A percentile compares a stretch with the other conserved stretches of the same genome.
These are phyloP conservation scores for Cryptotermes secundus DNA, from an alignment of 1,140 invertebrate genomes.

Conservation along the genomic window DNA sequence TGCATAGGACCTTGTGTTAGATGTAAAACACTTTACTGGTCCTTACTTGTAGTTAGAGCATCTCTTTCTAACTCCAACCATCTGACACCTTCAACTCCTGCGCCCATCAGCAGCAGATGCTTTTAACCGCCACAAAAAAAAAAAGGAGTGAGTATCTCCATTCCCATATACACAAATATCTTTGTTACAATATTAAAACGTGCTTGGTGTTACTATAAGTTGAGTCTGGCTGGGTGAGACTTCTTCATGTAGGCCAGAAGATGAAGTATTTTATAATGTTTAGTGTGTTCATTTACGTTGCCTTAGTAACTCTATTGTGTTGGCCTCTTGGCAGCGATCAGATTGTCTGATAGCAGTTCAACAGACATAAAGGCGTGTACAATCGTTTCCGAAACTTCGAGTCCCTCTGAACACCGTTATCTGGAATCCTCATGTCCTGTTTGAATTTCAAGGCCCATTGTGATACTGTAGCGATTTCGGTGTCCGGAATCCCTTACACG, in stretches of 20 bases:
- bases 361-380: background rate
- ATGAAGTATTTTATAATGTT: constrained; percentile 16
- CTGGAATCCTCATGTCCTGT: background rate
- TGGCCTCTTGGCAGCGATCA: background rate
- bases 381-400: background rate
- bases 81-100: background rate
- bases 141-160: constrained; percentile 4
- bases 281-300: background rate
- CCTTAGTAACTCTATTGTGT: constrained; percentile 17
- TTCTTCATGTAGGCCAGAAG: background rate
- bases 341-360: background rate
- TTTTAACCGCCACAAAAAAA: constrained; percentile 9
- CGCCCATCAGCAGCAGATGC: background rate
- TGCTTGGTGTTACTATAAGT: constrained; percentile 7
- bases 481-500: too few relatives aligned
- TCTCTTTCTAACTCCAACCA: background rate
- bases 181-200: constrained; percentile 11
- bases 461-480: too few relatives aligned
- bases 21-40: constrained; percentile 15
- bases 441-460: background rate
- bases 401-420: background rate
- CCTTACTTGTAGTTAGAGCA: background rate
- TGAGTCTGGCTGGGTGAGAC: background rate
- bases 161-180: constrained; percentile 16
- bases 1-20: background rate